A percentile compares a stretch with the other conserved stretches of the same genome.
These are phyloP conservation scores for Hirundo rustica DNA, from an alignment of 2,797 vertebrate species.

Conservation along the genomic window DNA sequence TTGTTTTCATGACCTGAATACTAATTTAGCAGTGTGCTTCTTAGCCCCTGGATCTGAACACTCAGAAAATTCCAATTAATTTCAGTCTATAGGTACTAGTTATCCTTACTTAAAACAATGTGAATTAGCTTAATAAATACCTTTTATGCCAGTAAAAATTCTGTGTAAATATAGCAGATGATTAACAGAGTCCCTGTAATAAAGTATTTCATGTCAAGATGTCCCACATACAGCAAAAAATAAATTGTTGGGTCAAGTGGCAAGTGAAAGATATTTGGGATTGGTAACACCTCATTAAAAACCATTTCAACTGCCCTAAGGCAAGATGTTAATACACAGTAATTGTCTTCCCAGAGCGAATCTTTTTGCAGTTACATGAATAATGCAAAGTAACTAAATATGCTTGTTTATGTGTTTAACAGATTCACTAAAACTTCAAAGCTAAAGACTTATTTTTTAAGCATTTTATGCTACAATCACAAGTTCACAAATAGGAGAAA, in stretches of 20 bases:
- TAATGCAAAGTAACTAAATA: slow-evolving; percentile 63
- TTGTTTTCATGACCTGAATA: slow-evolving; percentile 56
- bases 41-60: not conserved
- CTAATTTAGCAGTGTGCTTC: slow-evolving; percentile 26
- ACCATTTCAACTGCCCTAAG: slow-evolving; percentile 60
- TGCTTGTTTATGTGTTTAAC: slow-evolving; percentile 51
- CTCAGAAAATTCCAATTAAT: slow-evolving; percentile 11
- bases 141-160: not conserved
- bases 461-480: not conserved
- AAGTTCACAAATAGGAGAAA: not conserved
- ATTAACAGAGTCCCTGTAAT: slow-evolving; percentile 16
- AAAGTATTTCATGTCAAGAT: slow-evolving; percentile 42
- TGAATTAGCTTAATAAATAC: not conserved
- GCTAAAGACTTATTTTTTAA: slow-evolving; percentile 1
- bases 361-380: slow-evolving; percentile 61
- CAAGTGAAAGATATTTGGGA: slow-evolving; percentile 62
- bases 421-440: slow-evolving; percentile 34
- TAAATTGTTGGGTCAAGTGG: slow-evolving; percentile 61
- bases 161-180: not conserved
- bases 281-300: slow-evolving; percentile 69
- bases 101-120: not conserved
- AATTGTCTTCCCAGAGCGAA: slow-evolving; percentile 59
- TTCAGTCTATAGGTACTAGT: not conserved
- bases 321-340: slow-evolving; percentile 67
- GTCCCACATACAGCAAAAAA: slow-evolving; percentile 17